Conservation (phyloP, 2,888 invertebrate genomes). For the Brassicogethes aeneus region DNA sequence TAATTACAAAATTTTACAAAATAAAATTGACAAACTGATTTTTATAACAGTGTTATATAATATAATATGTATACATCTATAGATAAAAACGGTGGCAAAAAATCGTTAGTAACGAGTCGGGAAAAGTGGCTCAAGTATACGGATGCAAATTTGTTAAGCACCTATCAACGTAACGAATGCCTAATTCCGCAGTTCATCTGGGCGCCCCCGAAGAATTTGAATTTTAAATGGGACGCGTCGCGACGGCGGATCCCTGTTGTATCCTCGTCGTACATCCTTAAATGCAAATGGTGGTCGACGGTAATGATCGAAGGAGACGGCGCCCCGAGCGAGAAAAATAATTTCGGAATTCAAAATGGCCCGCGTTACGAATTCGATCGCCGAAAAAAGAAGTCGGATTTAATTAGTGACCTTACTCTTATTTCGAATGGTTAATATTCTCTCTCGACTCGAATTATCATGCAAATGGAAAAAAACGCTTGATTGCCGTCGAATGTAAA, state of each 20-base stretch:
- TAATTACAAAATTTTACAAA: too few relatives aligned
- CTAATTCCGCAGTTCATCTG: slow-evolving; percentile 33
- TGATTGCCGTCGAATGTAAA: neutral
- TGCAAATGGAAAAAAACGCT: slow-evolving; percentile 1
- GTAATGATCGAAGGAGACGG: slow-evolving; percentile 27
- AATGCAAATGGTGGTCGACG: slow-evolving; percentile 35
- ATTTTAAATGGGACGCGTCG: neutral
- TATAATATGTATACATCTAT: too few relatives aligned
- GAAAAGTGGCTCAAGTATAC: neutral
- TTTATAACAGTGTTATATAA: too few relatives aligned
- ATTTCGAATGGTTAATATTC: neutral
- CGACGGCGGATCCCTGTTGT: slow-evolving; percentile 11
- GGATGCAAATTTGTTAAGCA: slow-evolving; percentile 1
- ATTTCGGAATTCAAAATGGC: slow-evolving; percentile 13
- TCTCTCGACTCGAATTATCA: neutral
- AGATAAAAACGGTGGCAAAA: too few relatives aligned
- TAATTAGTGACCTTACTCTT: neutral
- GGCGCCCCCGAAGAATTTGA: slow-evolving; percentile 19
- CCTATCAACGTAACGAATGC: slow-evolving; percentile 12
- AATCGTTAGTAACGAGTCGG: too few relatives aligned
- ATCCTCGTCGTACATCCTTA: slow-evolving; percentile 29
- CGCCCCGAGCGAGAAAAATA: slow-evolving; percentile 15
- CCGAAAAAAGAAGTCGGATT: neutral
- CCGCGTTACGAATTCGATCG: too few relatives aligned
- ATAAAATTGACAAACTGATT: too few relatives aligned